These are phyloP conservation scores for Champsocephalus esox DNA, from an alignment of 2,797 vertebrate genomes.

Conservation along the genomic window DNA sequence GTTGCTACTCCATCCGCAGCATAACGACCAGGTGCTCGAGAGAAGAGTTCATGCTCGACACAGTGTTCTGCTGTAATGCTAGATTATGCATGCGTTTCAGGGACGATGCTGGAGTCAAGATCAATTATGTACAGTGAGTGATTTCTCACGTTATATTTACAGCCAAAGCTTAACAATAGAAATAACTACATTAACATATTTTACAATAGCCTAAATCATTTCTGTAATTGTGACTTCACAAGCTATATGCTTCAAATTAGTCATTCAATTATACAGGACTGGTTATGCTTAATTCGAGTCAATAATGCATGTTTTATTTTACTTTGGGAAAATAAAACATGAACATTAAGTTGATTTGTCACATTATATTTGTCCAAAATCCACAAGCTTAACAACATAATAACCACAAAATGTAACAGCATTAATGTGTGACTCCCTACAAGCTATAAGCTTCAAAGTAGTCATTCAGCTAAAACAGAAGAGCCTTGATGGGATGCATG, in stretches of 20 bases:
- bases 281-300: no score
- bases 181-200: neutral
- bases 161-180: conserved; percentile 14
- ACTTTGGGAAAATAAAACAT: no score
- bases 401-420: neutral
- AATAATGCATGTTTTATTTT: no score
- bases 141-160: conserved; percentile 14
- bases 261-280: no score
- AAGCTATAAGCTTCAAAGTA: neutral
- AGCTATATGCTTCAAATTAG: no score
- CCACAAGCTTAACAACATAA: conserved; percentile 7
- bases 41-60: conserved; percentile 44
- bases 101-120: conserved; percentile 39
- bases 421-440: conserved; percentile 7
- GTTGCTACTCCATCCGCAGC: conserved; percentile 39
- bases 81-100: conserved; percentile 51
- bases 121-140: conserved; percentile 45
- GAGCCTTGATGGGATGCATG: neutral
- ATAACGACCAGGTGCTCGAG: conserved; percentile 64
- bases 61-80: conserved; percentile 25
- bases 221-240: no score
- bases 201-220: no score
- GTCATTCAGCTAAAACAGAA: neutral
- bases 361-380: neutral
- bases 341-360: conserved; percentile 1